These are phyloP conservation scores for Chaenogobius annularis DNA, from an alignment of 2,113 vertebrate species.

Conservation along the genomic window DNA sequence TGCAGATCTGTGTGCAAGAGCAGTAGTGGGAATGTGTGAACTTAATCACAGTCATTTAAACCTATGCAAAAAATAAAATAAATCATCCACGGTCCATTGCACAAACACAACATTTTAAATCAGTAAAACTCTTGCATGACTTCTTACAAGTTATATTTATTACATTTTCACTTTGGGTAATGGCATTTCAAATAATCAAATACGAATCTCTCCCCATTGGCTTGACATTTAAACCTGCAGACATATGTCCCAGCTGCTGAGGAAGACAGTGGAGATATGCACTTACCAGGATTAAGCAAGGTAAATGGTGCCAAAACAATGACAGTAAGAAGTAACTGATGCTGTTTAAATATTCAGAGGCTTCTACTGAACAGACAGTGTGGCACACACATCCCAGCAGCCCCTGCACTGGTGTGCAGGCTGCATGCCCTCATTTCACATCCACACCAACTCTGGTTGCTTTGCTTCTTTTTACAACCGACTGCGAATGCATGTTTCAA, in stretches of 20 bases:
- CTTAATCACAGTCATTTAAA: no score
- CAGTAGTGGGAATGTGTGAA: background rate
- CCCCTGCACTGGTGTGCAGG: slow-evolving; percentile 49
- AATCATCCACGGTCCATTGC: background rate
- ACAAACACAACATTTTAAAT: background rate
- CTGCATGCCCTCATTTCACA: background rate
- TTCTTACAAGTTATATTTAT: background rate
- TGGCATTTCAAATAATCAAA: background rate
- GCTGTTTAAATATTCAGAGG: slow-evolving; percentile 79
- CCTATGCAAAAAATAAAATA: background rate
- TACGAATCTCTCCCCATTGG: background rate
- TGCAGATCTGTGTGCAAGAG: no score
- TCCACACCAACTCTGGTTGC: background rate
- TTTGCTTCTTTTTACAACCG: background rate
- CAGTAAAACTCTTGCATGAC: background rate
- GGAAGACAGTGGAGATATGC: slow-evolving; percentile 53
- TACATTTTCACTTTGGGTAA: background rate
- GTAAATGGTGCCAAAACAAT: slow-evolving; percentile 74
- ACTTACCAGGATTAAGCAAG: slow-evolving; percentile 72
- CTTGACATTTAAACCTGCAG: slow-evolving; percentile 17
- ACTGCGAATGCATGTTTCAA: background rate
- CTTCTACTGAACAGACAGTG: slow-evolving; percentile 73
- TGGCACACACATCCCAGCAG: slow-evolving; percentile 64
- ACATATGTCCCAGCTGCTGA: slow-evolving; percentile 27
- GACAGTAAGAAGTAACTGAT: slow-evolving; percentile 75